Evolutionary conservation across 2,113 vertebrate genomes (phyloP), one percentile per base, ranked within the genome.

Genomic region (Irena cyanogastra): DNA sequence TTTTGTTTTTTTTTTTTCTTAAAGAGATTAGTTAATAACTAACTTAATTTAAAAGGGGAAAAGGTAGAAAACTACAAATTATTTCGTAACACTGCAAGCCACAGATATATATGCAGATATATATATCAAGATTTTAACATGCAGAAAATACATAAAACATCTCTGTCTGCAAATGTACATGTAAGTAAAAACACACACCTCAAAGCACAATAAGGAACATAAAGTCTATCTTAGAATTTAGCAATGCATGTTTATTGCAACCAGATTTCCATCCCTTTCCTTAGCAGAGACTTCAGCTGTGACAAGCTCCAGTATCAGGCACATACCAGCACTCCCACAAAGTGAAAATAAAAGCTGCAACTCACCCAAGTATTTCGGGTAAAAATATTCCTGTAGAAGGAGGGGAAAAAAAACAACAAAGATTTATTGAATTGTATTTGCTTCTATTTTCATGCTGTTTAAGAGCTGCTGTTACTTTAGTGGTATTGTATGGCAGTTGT

Each of bases 291-390:
- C 65, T 78, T 94, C 77, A 94, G 64, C 37, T 84, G 78, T 37
- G 41, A 81, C 80, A 92, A 44, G 19, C 41, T 83, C 47, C 79
- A 83, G 52, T 24, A 33, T 78, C 52, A 94, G 61, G 76, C 30
- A 96, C 41, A 85, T 15, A 92, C 24, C 78, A 92, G 31, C 16
- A 68, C 17, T 27, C 54, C 42, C 68, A 94, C 64, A 93, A 50
- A 72, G 15, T 12, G 41, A 81, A 94, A 84, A 86, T 24, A 65
- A 78, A 79, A 94, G 53, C 42, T 92, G 70, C 41, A 69, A 98
- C 99, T 99, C 97, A 99, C 99, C 98, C 90, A 98, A 93, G 95
- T 99, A 99, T 97, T 98, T 98, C 47, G 99, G 99, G 91, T 98
- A 99, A 97, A 99, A 99, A 96, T 99, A 99, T 10, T 99, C 98